Conservation (phyloP, 2,888 invertebrate genomes). For the Brenthis hecate region DNA sequence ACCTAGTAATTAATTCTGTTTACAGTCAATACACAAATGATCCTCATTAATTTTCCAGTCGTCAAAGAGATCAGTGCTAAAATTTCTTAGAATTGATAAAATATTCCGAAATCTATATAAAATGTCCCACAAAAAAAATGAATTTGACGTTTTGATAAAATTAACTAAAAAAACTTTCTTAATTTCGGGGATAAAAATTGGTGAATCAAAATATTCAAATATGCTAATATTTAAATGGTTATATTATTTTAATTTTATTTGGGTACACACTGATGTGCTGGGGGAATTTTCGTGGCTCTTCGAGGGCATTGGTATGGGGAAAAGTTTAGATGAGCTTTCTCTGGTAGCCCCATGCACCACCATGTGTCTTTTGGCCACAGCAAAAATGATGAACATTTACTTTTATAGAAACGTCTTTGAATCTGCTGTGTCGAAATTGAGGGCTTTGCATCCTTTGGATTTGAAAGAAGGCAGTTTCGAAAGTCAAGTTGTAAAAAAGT, state of each 20-base stretch:
- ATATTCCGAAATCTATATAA: not conserved
- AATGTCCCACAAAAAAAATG: slow-evolving; percentile 4
- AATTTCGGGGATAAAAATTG: slow-evolving; percentile 56
- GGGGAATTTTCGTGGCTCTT: slow-evolving; percentile 57
- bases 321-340: slow-evolving; percentile 55
- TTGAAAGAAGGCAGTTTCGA: slow-evolving; percentile 38
- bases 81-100: too few relatives aligned
- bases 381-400: slow-evolving; percentile 52
- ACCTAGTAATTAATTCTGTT: slow-evolving; percentile 27
- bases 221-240: slow-evolving; percentile 27
- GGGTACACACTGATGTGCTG: slow-evolving; percentile 53
- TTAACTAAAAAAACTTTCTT: slow-evolving; percentile 49
- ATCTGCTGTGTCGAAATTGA: slow-evolving; percentile 50
- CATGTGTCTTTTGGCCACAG: slow-evolving; percentile 53
- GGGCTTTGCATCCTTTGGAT: slow-evolving; percentile 50
- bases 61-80: not conserved
- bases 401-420: slow-evolving; percentile 47
- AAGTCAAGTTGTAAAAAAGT: slow-evolving; percentile 46
- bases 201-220: not conserved
- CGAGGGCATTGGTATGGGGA: slow-evolving; percentile 51
- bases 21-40: slow-evolving; percentile 3
- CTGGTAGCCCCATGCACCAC: slow-evolving; percentile 57
- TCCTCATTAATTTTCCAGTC: slow-evolving; percentile 14
- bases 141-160: slow-evolving; percentile 49
- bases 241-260: slow-evolving; percentile 52